Base-by-base conservation (phyloP, 2,113 vertebrate genomes). In the Mormyrus iriodes region DNA sequence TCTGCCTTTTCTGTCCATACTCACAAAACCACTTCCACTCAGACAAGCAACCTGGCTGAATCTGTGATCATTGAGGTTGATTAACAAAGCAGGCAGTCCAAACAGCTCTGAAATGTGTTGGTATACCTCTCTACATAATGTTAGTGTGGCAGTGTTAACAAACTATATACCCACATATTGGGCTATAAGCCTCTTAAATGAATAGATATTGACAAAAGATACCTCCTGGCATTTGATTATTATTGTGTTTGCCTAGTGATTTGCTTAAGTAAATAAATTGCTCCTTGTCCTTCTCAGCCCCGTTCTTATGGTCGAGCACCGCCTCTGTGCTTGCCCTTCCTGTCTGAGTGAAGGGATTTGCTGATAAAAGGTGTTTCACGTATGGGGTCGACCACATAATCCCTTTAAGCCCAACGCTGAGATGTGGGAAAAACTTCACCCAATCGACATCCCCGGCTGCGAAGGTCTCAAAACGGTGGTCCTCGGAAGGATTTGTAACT, bases 401-500 rank as follows among this genome's bases (percentile, higher is more conserved):
- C 89, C 39, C 48, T 42, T 87, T 90, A 90, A 90, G 84, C 84
- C 84, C 19, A 65, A 86, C 31, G n/a, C 39, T 76, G 21, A 61
- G 24, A 76, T 76, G 85, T 31, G 83, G 44, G 13, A 7, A 89
- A 46, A 3, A 8, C 19, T 8, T 58, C n/a, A 27, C n/a, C 86
- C 85, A 83, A 35, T 79, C 48, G 4, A 12, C 42, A 39, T 4
- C 85, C 17, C n/a, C 4, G 21, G 46, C 49, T 35, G 42, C 0
- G 52, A 12, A 84, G 13, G 51, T 35, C 24, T 87, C 86, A 46
- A 83, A 31, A 48, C 69, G 19, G 49, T 27, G 39, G 24, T 35
- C 24, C 3, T 2, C 39, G 44, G n/a, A 55, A 87, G 42, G 51
- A 76, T 76, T 87, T 53, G 51, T n/a, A 90, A 19, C 69, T 39